Evolutionary conservation across 2,113 vertebrate genomes (phyloP), one percentile per base, ranked within the genome.

Genomic region (Anarhynchus alexandrinus): DNA sequence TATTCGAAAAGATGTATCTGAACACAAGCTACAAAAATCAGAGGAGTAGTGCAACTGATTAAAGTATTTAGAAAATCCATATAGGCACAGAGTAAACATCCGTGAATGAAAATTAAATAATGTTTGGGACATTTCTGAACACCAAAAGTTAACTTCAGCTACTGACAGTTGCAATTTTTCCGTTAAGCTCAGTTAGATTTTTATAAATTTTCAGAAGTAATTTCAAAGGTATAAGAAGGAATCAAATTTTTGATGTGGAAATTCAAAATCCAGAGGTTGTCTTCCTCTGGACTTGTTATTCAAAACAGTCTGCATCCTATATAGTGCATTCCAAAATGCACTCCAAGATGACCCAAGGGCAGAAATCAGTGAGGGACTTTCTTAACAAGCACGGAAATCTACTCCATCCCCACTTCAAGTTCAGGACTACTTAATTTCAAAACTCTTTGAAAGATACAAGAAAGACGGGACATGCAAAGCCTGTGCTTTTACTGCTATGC

Each of bases 391-490:
- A 93, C 43, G 29, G 73, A 84, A 95, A 82, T 70, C 78, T 65
- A 88, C 74, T 94, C 84, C 73, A 78, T 43, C 66, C 45, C 42
- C 64, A 88, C 81, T 70, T 58, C 45, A 65, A 32, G 29, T 91
- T 72, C 77, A 88, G 78, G 20, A 66, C 13, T 80, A 54, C 58
- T 86, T 83, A 3, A 58, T 55, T 89, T 73, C 61, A 86, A 76
- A 79, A 14, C 30, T 91, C 45, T 76, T 87, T 13, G 18, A 82
- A 64, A 10, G 6, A 59, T 18, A 89, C 55, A 54, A 84, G 87
- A 76, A 74, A 92, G 83, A 97, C 54, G 0, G 62, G 82, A 77
- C 90, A 93, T 95, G 93, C 92, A 92, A 94, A 95, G 82, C 83
- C 82, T 86, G 54, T 92, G 88, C 85, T 92, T 91, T 88, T 66